Conservation (phyloP, 2,113 vertebrate genomes). For the Callipepla squamata region DNA sequence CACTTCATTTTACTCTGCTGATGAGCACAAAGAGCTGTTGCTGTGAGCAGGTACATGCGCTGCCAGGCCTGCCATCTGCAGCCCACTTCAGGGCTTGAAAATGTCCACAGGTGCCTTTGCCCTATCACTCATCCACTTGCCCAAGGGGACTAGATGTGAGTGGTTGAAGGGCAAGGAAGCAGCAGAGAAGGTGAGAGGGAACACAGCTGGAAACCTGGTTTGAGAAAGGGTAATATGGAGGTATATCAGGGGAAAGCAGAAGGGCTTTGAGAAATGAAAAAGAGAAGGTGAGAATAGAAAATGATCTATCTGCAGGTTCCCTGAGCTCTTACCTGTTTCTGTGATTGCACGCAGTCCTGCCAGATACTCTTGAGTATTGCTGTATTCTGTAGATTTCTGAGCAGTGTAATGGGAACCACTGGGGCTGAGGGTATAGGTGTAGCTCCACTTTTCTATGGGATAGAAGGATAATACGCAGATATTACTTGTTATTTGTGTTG, state of each 20-base stretch:
- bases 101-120: background rate
- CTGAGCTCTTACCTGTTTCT: background rate
- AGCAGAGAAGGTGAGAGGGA: background rate
- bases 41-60: background rate
- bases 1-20: background rate
- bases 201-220: background rate
- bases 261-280: background rate
- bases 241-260: background rate
- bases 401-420: fast-evolving
- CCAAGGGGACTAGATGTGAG: fast-evolving
- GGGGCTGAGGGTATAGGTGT: background rate
- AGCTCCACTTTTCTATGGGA: background rate
- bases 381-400: background rate
- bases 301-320: background rate
- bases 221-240: background rate
- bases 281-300: background rate
- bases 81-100: background rate
- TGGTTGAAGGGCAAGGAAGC: background rate
- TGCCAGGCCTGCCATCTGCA: background rate
- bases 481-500: background rate
- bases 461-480: background rate
- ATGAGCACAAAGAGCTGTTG: background rate
- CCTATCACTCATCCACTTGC: background rate
- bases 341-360: background rate
- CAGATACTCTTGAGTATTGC: background rate